Conservation (phyloP, 2,888 invertebrate species). For the Parascotia fuliginaria region DNA sequence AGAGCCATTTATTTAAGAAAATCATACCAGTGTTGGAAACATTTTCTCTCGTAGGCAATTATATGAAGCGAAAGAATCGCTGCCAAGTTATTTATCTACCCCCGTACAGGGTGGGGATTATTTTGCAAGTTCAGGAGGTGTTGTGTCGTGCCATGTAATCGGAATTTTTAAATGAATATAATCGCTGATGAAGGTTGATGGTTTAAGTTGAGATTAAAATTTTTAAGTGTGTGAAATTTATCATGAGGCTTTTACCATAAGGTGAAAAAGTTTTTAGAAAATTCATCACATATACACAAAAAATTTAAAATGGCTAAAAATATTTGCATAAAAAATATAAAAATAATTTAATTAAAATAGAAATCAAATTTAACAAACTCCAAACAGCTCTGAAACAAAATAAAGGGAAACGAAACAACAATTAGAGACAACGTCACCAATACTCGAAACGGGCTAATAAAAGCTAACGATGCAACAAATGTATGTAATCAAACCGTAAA, state of each 20-base stretch:
- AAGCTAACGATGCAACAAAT: constrained; percentile 47
- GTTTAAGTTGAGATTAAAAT: constrained; percentile 11
- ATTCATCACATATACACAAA: too few relatives aligned
- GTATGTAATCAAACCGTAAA: constrained; percentile 50
- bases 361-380: background rate
- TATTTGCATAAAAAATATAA: background rate
- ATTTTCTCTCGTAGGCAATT: constrained; percentile 31
- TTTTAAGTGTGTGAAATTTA: too few relatives aligned
- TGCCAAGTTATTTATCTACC: constrained; percentile 31
- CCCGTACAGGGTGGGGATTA: constrained; percentile 20
- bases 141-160: constrained; percentile 39
- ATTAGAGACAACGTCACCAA: constrained; percentile 6
- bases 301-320: too few relatives aligned
- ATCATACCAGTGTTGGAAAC: constrained; percentile 20
- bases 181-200: constrained; percentile 49
- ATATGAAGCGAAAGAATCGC: constrained; percentile 29
- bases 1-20: constrained; percentile 34
- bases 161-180: constrained; percentile 47
- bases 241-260: too few relatives aligned
- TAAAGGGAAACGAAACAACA: constrained; percentile 8
- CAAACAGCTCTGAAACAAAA: background rate
- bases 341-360: background rate
- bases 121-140: constrained; percentile 30
- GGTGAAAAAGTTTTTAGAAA: too few relatives aligned
- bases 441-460: constrained; percentile 38